phyloP scores from a whole-genome alignment of 2,797 vertebrate species.

The Muraenolepis orangiensis region DNA sequence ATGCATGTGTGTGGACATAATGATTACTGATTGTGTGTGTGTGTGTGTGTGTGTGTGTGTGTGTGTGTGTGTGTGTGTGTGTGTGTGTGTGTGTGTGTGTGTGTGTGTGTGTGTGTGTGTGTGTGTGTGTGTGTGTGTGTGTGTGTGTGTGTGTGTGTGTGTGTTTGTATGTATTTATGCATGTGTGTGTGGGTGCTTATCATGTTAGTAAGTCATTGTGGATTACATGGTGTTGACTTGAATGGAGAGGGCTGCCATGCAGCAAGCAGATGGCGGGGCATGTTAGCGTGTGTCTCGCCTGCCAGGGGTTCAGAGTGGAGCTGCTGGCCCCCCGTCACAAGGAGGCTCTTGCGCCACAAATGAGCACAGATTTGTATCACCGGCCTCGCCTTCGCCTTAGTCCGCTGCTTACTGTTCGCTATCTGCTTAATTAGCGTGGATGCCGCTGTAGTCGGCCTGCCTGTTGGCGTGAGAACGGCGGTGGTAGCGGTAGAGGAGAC shows the following conservation, averaged over 20 bases:
- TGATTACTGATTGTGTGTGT: too few species aligned
- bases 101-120: too few species aligned
- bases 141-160: background rate
- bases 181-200: too few species aligned
- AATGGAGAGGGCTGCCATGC: too few species aligned
- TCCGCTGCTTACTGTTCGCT: too few species aligned
- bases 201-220: constrained; percentile 6
- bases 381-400: background rate
- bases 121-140: too few species aligned
- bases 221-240: constrained; percentile 33
- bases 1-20: too few species aligned
- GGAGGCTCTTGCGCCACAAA: constrained; percentile 31
- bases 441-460: background rate
- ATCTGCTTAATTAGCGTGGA: constrained; percentile 14
- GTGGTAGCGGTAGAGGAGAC: constrained; percentile 9
- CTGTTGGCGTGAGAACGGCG: background rate
- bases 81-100: too few species aligned
- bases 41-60: too few species aligned
- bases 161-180: background rate
- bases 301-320: constrained; percentile 48
- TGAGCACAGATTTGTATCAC: constrained; percentile 18
- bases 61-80: too few species aligned
- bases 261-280: constrained; percentile 64
- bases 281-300: constrained; percentile 43
- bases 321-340: constrained; percentile 35